Evolutionary conservation across 2,113 vertebrate genomes (phyloP).

Genomic region (Tachysurus fulvidraco): DNA sequence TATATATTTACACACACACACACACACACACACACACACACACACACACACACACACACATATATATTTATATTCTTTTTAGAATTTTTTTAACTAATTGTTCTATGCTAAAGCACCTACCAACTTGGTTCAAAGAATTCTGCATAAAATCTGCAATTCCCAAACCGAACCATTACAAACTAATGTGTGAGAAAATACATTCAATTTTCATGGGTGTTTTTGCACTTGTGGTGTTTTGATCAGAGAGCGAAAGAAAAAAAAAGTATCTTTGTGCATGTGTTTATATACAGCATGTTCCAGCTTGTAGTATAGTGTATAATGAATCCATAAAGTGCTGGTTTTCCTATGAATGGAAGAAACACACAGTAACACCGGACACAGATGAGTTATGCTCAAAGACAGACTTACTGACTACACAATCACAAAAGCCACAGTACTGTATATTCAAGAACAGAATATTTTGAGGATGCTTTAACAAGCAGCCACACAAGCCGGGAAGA

Average conservation of each 20-base stretch:
- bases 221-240: slow-evolving; percentile 72
- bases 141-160: background rate
- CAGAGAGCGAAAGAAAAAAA: slow-evolving; percentile 23
- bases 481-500: background rate
- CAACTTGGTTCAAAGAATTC: background rate
- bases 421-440: background rate
- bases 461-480: background rate
- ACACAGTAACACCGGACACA: background rate
- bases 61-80: background rate
- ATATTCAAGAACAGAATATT: too few relatives aligned
- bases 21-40: too few relatives aligned
- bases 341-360: slow-evolving; percentile 3
- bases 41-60: too few relatives aligned
- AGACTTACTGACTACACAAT: background rate
- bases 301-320: background rate
- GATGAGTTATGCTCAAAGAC: background rate
- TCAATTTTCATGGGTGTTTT: slow-evolving; percentile 63
- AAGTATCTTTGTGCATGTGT: background rate
- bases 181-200: slow-evolving; percentile 21
- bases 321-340: slow-evolving; percentile 42
- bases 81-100: background rate
- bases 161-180: background rate
- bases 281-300: background rate
- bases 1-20: background rate
- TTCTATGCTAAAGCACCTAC: background rate